Conservation (phyloP, 2,797 vertebrate species). For the Vespertilio murinus region DNA sequence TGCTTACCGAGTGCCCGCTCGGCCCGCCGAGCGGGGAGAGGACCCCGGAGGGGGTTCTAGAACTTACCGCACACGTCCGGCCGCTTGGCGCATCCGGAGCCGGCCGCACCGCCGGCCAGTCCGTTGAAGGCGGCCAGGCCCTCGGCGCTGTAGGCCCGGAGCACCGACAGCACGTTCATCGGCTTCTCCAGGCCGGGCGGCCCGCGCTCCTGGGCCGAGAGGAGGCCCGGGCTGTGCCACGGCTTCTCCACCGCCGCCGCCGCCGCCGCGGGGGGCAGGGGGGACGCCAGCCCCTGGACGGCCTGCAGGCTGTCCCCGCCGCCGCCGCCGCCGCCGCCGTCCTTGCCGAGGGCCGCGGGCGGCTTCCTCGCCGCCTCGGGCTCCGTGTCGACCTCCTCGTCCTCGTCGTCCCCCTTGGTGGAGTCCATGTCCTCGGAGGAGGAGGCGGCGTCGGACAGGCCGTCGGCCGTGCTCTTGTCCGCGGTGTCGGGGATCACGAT, state of each 20-base stretch:
- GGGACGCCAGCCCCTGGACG: slow-evolving; percentile 83
- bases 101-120: slow-evolving; percentile 90
- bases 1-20: slow-evolving; percentile 56
- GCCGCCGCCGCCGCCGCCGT: slow-evolving; percentile 79
- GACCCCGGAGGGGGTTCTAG: slow-evolving; percentile 83
- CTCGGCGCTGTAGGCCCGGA: slow-evolving; percentile 97
- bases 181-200: slow-evolving; percentile 92
- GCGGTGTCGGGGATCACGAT: slow-evolving; percentile 85
- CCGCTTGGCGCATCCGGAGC: slow-evolving; percentile 94
- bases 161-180: slow-evolving; percentile 96
- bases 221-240: slow-evolving; percentile 91
- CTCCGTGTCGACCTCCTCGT: slow-evolving; percentile 89
- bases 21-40: slow-evolving; percentile 80
- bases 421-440: slow-evolving; percentile 92
- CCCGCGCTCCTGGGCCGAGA: slow-evolving; percentile 91
- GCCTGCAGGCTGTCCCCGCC: slow-evolving; percentile 85
- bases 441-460: slow-evolving; percentile 91
- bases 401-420: slow-evolving; percentile 89
- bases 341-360: slow-evolving; percentile 84
- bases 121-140: slow-evolving; percentile 95
- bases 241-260: slow-evolving; percentile 93
- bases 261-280: slow-evolving; percentile 85
- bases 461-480: slow-evolving; percentile 85
- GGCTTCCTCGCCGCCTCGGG: slow-evolving; percentile 86
- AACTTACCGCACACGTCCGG: slow-evolving; percentile 98